Evolutionary conservation across 2,113 vertebrate genomes (phyloP).

Genomic region (Carollia perspicillata): DNA sequence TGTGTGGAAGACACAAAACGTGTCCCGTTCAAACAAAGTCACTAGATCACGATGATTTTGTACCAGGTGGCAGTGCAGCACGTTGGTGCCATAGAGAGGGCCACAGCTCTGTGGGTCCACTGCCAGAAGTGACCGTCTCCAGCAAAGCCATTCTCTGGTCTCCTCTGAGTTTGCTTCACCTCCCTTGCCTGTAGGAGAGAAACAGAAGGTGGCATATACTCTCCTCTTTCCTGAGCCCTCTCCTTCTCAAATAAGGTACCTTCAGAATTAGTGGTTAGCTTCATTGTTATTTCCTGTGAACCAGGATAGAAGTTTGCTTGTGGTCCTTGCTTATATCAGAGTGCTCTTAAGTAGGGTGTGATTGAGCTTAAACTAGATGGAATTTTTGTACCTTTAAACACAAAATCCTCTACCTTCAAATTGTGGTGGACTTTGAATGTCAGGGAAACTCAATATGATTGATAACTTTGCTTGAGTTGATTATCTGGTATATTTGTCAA

Average conservation of each 20-base stretch:
- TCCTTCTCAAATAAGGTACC: not conserved
- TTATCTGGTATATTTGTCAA: not conserved
- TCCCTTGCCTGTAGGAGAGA: not conserved
- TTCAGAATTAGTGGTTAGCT: not conserved
- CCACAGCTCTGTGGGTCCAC: not conserved
- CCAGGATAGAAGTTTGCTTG: not conserved
- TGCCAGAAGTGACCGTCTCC: not conserved
- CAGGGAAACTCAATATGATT: not conserved
- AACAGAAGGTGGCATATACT: not conserved
- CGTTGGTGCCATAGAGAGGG: too few relatives aligned
- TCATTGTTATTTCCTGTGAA: not conserved
- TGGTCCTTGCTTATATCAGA: not conserved
- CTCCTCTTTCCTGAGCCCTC: not conserved
- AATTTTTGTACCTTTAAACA: not conserved
- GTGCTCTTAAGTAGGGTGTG: not conserved
- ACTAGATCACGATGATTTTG: not conserved
- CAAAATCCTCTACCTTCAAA: not conserved
- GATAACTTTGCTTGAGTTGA: not conserved
- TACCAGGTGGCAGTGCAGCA: not conserved
- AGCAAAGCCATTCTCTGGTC: not conserved
- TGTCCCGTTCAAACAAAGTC: not conserved
- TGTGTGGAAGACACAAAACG: not conserved
- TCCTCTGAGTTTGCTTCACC: not conserved
- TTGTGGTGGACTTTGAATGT: not conserved
- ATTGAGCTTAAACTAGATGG: not conserved